Evolutionary conservation across 1,140 invertebrate genomes (phyloP), one percentile per base, ranked within the genome.

Genomic region (Drosophila burlai): DNA sequence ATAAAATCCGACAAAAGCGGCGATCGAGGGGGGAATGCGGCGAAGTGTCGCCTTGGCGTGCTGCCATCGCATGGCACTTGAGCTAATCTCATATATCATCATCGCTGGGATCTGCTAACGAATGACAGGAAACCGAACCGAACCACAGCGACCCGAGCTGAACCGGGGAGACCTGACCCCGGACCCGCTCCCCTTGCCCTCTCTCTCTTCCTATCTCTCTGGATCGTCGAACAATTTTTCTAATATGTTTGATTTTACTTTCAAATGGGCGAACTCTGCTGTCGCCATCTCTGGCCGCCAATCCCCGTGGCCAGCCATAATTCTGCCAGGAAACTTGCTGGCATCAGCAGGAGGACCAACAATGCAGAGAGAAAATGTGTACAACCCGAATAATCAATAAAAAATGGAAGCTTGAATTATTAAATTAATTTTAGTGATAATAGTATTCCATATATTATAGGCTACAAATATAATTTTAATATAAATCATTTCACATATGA

Each of bases 241-340:
- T 80, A 82, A 90, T 90, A 90, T 76, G 79, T 90, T 85, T 90
- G 85, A 90, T 90, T 90, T 90, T 90, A 90, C 85, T 90, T 90
- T 90, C 85, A 90, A 90, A 90, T 90, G 86, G 85, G 71, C 65
- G 74, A 77, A 58, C 63, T 67, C 62, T 78, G 73, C 42, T 57
- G 36, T n/a, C 31, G 38, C 59, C 52, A 31, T 63, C 47, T 9
- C 54, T 52, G 52, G 34, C 47, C 24, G 11, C 9, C 34, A 21
- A 6, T 26, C 5, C 43, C 55, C 34, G 42, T 47, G 24, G 55
- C 42, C 45, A 45, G 85, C 84, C 81, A 89, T 89, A 90, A 90
- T 84, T 84, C 84, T 81, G 67, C 67, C 72, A 74, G 81, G 67
- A 82, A 90, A 90, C 65, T 90, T 90, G 84, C 84, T 90, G 81